A percentile compares a stretch with the other conserved stretches of the same genome.
Evolutionary conservation across 2,888 invertebrate genomes (phyloP).

Genomic region (Dioctria linearis): DNA sequence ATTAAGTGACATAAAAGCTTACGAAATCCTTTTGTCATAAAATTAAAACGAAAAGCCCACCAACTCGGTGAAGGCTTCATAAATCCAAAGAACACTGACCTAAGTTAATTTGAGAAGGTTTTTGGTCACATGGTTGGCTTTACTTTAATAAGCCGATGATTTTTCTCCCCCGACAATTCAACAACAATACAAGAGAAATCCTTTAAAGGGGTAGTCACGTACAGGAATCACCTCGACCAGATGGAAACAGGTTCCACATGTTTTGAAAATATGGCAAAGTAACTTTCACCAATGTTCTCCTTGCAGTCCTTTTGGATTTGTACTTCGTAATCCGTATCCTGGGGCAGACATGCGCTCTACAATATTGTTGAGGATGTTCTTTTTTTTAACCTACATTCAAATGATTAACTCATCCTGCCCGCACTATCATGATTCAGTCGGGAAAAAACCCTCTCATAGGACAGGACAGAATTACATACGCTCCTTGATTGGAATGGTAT

Average conservation of each 20-base stretch:
- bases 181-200: conserved; percentile 1
- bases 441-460: background rate
- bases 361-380: too few species aligned
- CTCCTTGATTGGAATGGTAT: too few species aligned
- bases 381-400: conserved; percentile 29
- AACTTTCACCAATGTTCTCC: conserved; percentile 5
- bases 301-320: background rate
- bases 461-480: background rate
- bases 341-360: background rate
- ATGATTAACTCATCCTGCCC: conserved; percentile 32
- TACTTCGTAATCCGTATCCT: conserved; percentile 3
- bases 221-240: background rate
- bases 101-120: conserved; percentile 37
- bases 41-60: too few species aligned
- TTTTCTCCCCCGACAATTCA: background rate
- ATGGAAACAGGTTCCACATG: conserved; percentile 18
- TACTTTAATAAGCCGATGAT: too few species aligned
- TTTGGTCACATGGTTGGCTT: conserved; percentile 25
- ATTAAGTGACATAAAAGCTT: too few species aligned
- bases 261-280: background rate
- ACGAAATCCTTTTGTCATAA: too few species aligned
- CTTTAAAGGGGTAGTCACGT: background rate
- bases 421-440: conserved; percentile 26
- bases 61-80: background rate
- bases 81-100: conserved; percentile 34